These are phyloP conservation scores for Gandaritis pyraliata DNA, from an alignment of 2,888 invertebrate genomes.

Conservation along the genomic window DNA sequence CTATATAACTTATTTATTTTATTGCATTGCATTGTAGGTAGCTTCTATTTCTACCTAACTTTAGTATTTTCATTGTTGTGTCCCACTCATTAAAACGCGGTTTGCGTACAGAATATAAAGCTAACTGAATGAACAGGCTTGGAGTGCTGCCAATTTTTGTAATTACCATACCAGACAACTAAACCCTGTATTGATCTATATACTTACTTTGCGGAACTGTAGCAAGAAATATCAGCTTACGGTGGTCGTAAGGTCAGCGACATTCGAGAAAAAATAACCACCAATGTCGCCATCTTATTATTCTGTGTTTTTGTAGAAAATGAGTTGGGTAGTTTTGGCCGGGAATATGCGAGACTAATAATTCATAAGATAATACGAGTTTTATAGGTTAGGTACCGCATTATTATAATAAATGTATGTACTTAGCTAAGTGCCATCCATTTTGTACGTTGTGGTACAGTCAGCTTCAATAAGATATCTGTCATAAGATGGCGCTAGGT, in stretches of 20 bases:
- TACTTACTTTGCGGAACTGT: conserved; percentile 25
- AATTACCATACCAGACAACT: conserved; percentile 57
- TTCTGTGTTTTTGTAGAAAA: conserved; percentile 37
- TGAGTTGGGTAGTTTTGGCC: conserved; percentile 30
- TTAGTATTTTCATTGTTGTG: conserved; percentile 46
- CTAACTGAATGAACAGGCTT: conserved; percentile 56
- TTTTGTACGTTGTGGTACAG: background rate
- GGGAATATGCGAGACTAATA: conserved; percentile 25
- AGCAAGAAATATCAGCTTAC: conserved; percentile 42
- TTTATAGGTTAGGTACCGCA: conserved; percentile 25
- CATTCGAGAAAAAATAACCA: conserved; percentile 49
- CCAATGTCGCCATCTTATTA: conserved; percentile 33
- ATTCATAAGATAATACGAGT: conserved; percentile 31
- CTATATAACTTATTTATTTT: conserved; percentile 6
- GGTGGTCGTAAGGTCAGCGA: conserved; percentile 54
- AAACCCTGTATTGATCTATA: conserved; percentile 45
- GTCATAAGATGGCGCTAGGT: too few species aligned
- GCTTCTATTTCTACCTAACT: background rate
- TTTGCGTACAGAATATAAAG: conserved; percentile 70
- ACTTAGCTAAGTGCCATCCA: conserved; percentile 12
- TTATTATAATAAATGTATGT: conserved; percentile 26
- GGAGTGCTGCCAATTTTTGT: conserved; percentile 73
- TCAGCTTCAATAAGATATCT: too few species aligned
- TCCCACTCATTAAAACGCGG: conserved; percentile 70
- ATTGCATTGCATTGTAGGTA: conserved; percentile 5